Base-by-base conservation (phyloP, 2,797 vertebrate species). In the Ctenosaura bakeri region DNA sequence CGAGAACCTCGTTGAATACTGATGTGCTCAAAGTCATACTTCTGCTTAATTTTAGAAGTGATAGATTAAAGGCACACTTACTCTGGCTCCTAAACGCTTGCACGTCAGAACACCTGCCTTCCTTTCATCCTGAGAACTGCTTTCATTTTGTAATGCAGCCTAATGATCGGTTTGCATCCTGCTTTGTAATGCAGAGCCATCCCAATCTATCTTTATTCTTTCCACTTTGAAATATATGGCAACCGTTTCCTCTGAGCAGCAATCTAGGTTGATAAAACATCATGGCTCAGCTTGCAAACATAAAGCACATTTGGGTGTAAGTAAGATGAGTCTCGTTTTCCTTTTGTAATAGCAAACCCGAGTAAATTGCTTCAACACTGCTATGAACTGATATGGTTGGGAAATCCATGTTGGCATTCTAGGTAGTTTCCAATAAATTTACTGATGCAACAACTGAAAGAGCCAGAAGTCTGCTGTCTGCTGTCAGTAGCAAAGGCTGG, bases 211-310 rank as follows among this genome's bases (percentile, higher is more conserved):
- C 90, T 95, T 93, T 94, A 83, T 87, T 91, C 95, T 93, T 89
- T 92, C 86, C 5, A 80, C 93, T 95, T 95, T 95, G 95, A 46
- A 46, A 95, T 94, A 94, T 95, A 95, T 94, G 93, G 82, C 90
- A 94, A 92, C 93, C 26, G 88, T 92, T 94, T 94, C 94, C 95
- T 95, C 29, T 26, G 0, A 91, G 92, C 94, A 95, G 93, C 93
- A 94, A 96, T 95, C 96, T 93, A 91, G 35, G 88, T 79, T 93
- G 95, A 96, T 94, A 95, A 95, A 95, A 94, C 89, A 93, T 86
- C 69, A 88, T 90, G 93, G 89, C 82, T 90, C 92, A 88, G 90
- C 93, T 94, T 93, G 89, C 91, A 95, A 95, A 93, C 46, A 95
- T 90, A 94, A 62, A 92, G 91, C 71, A 83, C 91, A 89, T 94